Evolutionary conservation across 2,113 vertebrate species (phyloP).

Genomic region (Chascanopsetta lugubris): DNA sequence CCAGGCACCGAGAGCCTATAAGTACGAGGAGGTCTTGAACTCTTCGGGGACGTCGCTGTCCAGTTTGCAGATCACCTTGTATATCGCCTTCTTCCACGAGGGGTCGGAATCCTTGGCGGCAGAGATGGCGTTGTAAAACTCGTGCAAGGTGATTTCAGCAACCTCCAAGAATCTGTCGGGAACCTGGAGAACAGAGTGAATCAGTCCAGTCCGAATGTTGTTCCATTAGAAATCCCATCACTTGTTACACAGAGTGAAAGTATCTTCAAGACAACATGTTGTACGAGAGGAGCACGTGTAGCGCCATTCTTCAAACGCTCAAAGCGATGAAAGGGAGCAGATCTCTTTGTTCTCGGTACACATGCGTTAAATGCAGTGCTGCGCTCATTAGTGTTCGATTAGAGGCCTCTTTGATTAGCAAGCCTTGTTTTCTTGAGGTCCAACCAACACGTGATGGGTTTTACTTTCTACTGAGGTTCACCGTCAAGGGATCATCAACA

Average conservation of each 20-base stretch:
- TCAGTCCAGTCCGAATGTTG: constrained; percentile 17
- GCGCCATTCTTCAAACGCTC: constrained; percentile 59
- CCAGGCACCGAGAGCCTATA: constrained; percentile 63
- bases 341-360: constrained; percentile 71
- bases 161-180: constrained; percentile 93
- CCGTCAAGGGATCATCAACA: background rate
- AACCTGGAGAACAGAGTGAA: constrained; percentile 79
- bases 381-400: constrained; percentile 63
- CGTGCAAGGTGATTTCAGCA: constrained; percentile 89
- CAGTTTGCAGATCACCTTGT: constrained; percentile 98
- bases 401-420: constrained; percentile 67
- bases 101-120: constrained; percentile 90
- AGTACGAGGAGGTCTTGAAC: constrained; percentile 88
- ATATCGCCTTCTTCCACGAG: constrained; percentile 98
- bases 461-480: constrained; percentile 29
- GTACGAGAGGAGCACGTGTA: constrained; percentile 43
- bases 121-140: constrained; percentile 92
- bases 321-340: constrained; percentile 67
- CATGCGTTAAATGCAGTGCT: constrained; percentile 61
- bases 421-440: constrained; percentile 48
- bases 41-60: constrained; percentile 92
- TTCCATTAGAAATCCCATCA: background rate
- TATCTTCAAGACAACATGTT: constrained; percentile 33
- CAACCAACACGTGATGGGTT: constrained; percentile 21
- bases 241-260: background rate